These are phyloP conservation scores for Arnoldichthys spilopterus DNA, from an alignment of 2,797 vertebrate species.

Conservation along the genomic window DNA sequence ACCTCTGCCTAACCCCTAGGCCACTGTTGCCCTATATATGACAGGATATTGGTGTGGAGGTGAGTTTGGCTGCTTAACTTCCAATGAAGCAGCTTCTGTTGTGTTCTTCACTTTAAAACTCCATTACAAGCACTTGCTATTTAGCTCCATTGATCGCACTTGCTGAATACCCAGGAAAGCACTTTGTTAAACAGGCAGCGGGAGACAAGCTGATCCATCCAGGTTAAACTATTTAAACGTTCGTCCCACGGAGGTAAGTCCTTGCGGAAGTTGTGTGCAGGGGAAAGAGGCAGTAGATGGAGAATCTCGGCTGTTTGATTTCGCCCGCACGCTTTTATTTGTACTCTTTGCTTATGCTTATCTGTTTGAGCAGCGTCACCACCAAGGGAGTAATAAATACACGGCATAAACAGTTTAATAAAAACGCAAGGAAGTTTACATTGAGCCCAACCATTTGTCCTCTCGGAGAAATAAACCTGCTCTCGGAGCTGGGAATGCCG, in stretches of 20 bases:
- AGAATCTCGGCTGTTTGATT: conserved; percentile 22
- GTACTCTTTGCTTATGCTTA: conserved; percentile 16
- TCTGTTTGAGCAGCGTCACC: conserved; percentile 33
- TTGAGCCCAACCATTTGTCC: conserved; percentile 28
- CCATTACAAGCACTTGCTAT: conserved; percentile 2
- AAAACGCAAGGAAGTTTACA: conserved; percentile 48
- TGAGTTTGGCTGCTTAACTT: background rate
- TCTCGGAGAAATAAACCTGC: conserved; percentile 38
- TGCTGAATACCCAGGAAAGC: conserved; percentile 25
- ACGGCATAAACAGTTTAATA: conserved; percentile 43
- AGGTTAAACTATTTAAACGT: conserved; percentile 27
- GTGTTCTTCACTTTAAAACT: background rate
- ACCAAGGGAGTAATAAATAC: conserved; percentile 4
- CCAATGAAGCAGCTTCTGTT: background rate
- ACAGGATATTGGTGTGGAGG: background rate
- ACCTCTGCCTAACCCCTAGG: no score
- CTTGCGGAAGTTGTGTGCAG: background rate
- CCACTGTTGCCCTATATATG: background rate
- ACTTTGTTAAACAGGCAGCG: background rate
- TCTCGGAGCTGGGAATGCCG: conserved; percentile 16
- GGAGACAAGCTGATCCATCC: background rate
- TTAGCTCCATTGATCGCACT: conserved; percentile 27
- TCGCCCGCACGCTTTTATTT: conserved; percentile 1
- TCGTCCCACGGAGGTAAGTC: conserved; percentile 1
- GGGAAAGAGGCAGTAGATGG: conserved; percentile 18